Base-by-base conservation (phyloP, 2,797 vertebrate species). In the Bucorvus abyssinicus region DNA sequence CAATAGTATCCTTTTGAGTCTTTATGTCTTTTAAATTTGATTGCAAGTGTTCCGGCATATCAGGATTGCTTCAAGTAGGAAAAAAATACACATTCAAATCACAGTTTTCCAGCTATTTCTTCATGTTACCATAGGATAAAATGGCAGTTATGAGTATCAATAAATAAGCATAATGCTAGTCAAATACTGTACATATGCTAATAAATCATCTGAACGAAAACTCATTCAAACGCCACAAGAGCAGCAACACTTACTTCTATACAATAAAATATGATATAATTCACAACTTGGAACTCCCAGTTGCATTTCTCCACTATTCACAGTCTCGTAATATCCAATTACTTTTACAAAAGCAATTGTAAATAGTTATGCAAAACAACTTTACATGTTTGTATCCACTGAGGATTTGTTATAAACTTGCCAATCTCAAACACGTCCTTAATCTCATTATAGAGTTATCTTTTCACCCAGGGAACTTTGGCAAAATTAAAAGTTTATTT, bases 251-350 rank as follows among this genome's bases (percentile, higher is more conserved):
- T 90, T 77, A 67, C 12, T 14, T 45, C 89, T 89, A 74, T 93
- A 76, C 84, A 95, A 97, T 93, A 92, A 94, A 97, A 97, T 90
- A 93, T 89, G 89, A 96, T 61, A 89, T 73, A 90, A 96, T 91
- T 96, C 87, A 86, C 71, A 89, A 45, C 84, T 91, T 57, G n/a
- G 17, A 94, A 87, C 52, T 95, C 55, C 67, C 95, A 95, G 26
- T 44, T 90, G 96, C 82, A 90, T 83, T 96, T 93, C 85, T 93
- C 65, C 52, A 27, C 87, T 89, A 87, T 96, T 96, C 97, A 69
- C 40, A 71, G 63, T 87, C 81, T 96, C 50, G 18, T 96, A 92
- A 94, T 95, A 89, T 82, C 89, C 89, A 95, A 94, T 97, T 96
- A 95, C 81, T 94, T 86, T 94, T 91, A 89, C 81, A 95, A 96